Evolutionary conservation across 2,888 invertebrate species (phyloP), one percentile per base, ranked within the genome.

Genomic region (Drosophila paramelanica): DNA sequence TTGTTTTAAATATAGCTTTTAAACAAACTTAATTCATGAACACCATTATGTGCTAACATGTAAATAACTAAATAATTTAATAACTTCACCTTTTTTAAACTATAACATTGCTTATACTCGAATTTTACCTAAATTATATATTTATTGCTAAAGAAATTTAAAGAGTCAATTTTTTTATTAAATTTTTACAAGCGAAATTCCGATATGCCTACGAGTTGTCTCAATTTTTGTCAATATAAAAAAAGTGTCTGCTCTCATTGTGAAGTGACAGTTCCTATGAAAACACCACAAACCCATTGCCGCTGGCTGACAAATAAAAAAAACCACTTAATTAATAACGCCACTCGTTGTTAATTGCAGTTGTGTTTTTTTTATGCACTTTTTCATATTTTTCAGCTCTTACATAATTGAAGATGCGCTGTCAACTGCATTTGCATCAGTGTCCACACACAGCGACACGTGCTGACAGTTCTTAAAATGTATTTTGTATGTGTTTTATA

Each of bases 351-450:
- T 17, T 42, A 42, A 62, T 67, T 55, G 55, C 17, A 49, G 17
- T 31, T 23, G 5, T 38, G 4, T 10, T 59, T 59, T 64, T 46
- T n/a, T 23, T 33, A 2, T 17, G 17, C 17, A 17, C 17, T 39
- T 11, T 53, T 36, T 33, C 27, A 43, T 55, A 36, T 13, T 43
- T 70, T 56, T 36, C 41, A 31, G 20, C 46, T 52, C 36, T 43
- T 71, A 45, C 76, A 81, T 81, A 71, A 83, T 83, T 83, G 46
- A 81, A 75, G 66, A 55, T 38, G n/a, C 43, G 47, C 58, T 74
- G 77, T 59, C 69, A 75, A 57, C 52, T 64, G 61, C 60, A 64
- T 46, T 67, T 39, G 38, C 39, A 31, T 20, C n/a, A 14, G 8
- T 31, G 33, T 17, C 13, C 43, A 25, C 6, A 3, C 3, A 10